A percentile compares a stretch with the other conserved stretches of the same genome.
phyloP scores from a whole-genome alignment of 1,140 invertebrate species.

The Copidosoma floridanum region DNA sequence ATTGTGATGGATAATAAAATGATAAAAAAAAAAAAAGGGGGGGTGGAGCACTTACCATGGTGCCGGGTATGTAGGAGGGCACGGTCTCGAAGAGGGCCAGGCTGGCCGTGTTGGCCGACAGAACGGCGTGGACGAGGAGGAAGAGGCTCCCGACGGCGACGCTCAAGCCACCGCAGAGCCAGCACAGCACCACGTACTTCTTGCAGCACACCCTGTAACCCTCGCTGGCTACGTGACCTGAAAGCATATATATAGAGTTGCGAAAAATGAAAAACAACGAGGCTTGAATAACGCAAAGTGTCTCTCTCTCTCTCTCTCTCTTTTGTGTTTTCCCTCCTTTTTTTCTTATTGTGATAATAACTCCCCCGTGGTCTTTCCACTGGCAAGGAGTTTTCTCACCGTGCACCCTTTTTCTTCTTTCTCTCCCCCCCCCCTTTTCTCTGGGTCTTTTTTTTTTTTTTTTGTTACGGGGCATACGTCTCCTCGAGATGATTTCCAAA shows the following conservation, averaged over 20 bases:
- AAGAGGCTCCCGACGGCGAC: conserved; percentile 73
- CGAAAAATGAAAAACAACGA: neutral
- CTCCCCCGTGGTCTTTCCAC: too few relatives aligned
- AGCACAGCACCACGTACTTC: conserved; percentile 77
- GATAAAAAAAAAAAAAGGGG: too few relatives aligned
- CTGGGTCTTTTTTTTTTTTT: too few relatives aligned
- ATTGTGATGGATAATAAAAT: too few relatives aligned
- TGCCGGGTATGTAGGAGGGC: conserved; percentile 77
- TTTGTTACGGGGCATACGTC: too few relatives aligned
- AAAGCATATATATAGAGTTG: neutral
- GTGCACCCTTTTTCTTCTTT: too few relatives aligned
- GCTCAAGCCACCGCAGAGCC: conserved; percentile 70
- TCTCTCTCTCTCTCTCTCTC: too few relatives aligned
- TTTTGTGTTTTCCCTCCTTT: neutral
- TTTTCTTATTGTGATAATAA: neutral
- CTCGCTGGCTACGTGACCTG: conserved; percentile 34
- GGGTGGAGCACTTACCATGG: conserved; percentile 68
- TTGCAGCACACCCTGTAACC: conserved; percentile 47
- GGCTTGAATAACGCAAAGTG: too few relatives aligned
- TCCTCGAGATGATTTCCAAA: too few relatives aligned
- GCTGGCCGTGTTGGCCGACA: conserved; percentile 76
- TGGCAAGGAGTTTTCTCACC: too few relatives aligned
- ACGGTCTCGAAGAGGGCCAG: conserved; percentile 82
- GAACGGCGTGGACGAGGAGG: conserved; percentile 71
- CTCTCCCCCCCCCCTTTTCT: too few relatives aligned